These are phyloP conservation scores for Donacobius atricapilla DNA, from an alignment of 2,113 vertebrate genomes.

Conservation along the genomic window DNA sequence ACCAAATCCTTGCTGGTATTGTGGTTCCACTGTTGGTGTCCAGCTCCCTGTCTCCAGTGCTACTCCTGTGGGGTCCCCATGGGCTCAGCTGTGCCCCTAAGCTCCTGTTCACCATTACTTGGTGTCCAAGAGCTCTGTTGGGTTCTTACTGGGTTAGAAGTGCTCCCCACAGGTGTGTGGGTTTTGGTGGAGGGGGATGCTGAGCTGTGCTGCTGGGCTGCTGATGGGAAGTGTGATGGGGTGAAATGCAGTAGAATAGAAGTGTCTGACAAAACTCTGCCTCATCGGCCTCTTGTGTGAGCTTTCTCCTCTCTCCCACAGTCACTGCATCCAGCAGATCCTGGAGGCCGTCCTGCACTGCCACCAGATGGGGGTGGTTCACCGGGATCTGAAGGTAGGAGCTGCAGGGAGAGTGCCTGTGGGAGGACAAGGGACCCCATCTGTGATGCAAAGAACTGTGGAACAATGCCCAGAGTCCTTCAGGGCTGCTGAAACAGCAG, in stretches of 20 bases:
- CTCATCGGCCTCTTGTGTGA: neutral
- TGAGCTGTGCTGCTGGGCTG: neutral
- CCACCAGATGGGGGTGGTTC: constrained; percentile 88
- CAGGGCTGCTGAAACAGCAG: neutral
- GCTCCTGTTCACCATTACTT: neutral
- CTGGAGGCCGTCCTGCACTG: constrained; percentile 85
- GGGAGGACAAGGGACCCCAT: neutral
- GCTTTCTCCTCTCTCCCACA: neutral
- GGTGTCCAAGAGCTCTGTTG: neutral
- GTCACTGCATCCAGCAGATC: constrained; percentile 73
- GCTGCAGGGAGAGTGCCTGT: neutral
- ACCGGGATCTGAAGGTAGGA: constrained; percentile 85
- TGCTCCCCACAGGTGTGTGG: neutral
- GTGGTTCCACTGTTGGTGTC: neutral
- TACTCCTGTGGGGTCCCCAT: neutral
- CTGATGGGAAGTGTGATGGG: neutral
- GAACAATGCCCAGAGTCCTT: neutral
- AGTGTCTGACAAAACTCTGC: neutral
- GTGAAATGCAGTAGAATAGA: neutral
- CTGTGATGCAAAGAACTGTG: neutral
- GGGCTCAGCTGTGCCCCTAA: neutral
- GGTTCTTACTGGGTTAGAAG: neutral
- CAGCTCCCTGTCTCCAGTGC: accelerated
- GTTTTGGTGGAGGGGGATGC: neutral
- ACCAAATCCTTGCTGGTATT: neutral